Base-by-base conservation (phyloP, 2,888 invertebrate species). In the Fragum sueziense region DNA sequence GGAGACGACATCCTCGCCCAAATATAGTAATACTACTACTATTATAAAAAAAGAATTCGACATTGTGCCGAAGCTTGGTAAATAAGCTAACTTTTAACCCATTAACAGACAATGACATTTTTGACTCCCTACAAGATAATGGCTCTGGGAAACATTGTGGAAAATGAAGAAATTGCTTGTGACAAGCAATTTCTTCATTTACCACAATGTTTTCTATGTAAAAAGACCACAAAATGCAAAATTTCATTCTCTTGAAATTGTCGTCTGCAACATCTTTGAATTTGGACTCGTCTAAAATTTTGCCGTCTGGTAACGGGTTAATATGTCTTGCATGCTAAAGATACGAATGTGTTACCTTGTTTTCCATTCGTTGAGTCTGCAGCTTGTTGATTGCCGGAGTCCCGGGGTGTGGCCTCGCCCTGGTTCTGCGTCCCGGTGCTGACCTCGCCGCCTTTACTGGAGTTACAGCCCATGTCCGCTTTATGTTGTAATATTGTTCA, bases 381-480 rank as follows among this genome's bases (percentile, higher is more conserved):
- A 41, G 22, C 27, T 25, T 65, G 37, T 22, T 47, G 25, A 22
- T 33, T 54, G 7, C 57, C 54, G 20, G 34, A 7, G 11, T 70
- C 54, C 27, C 57, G 33, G 3, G 37, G 65, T 11, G 25, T 65
- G 7, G 41, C 20, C 65, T 65, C 33, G 14, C 25, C 33, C 41
- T 65, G 22, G 0, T 41, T 41, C 65, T n/a, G 41, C 0, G 41
- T 41, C 41, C 41, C 61, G 11, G 33, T 65, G 22, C 27, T 65
- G 22, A 65, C 65, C 17, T 65, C 65, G 41, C 65, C 65, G 9
- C 41, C 41, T 65, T 65, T 65, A 37, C 41, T 65, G 14, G 65
- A 37, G 25, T 65, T 65, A 65, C 65, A 65, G 20, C 65, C 65
- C 65, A 65, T 65, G 14, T 11, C n/a, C n/a, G n/a, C n/a, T n/a